phyloP scores from a whole-genome alignment of 1,140 invertebrate species.

The Zeugodacus cucurbitae region DNA sequence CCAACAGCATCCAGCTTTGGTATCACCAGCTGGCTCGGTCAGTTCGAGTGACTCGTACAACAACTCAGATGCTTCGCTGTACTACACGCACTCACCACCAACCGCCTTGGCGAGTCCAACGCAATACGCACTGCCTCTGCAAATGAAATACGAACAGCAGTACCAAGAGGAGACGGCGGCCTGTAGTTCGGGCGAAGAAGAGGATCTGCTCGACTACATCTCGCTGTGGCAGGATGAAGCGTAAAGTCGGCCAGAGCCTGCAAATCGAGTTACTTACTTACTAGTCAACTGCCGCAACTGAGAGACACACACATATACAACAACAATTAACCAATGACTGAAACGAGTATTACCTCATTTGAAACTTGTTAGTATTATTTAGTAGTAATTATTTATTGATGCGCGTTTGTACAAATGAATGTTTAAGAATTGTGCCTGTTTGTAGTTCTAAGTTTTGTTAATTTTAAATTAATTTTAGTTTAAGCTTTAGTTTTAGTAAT shows the following conservation, averaged over 20 bases:
- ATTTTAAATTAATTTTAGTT: conserved; percentile 38
- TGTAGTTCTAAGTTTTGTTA: conserved; percentile 47
- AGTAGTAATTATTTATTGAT: conserved; percentile 24
- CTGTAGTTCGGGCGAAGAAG: conserved; percentile 76
- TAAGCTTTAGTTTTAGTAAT: conserved; percentile 48
- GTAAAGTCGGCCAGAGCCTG: conserved; percentile 37
- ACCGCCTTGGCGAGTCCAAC: neutral
- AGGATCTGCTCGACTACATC: conserved; percentile 90
- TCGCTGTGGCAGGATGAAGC: conserved; percentile 82
- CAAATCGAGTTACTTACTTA: neutral
- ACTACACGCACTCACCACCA: conserved; percentile 38
- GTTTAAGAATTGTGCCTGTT: conserved; percentile 56
- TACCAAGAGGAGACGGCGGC: neutral
- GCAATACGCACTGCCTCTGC: neutral
- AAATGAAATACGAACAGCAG: conserved; percentile 34
- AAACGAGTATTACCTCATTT: conserved; percentile 26
- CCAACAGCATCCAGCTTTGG: conserved; percentile 42
- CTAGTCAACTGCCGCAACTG: conserved; percentile 50
- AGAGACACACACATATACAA: neutral
- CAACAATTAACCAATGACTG: conserved; percentile 34
- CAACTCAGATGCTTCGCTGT: neutral
- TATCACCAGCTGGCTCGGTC: conserved; percentile 47
- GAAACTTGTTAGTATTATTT: conserved; percentile 43
- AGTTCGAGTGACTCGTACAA: neutral
- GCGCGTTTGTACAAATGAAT: conserved; percentile 48